Evolutionary conservation across 2,113 vertebrate genomes (phyloP).

Genomic region (Oxyura jamaicensis): DNA sequence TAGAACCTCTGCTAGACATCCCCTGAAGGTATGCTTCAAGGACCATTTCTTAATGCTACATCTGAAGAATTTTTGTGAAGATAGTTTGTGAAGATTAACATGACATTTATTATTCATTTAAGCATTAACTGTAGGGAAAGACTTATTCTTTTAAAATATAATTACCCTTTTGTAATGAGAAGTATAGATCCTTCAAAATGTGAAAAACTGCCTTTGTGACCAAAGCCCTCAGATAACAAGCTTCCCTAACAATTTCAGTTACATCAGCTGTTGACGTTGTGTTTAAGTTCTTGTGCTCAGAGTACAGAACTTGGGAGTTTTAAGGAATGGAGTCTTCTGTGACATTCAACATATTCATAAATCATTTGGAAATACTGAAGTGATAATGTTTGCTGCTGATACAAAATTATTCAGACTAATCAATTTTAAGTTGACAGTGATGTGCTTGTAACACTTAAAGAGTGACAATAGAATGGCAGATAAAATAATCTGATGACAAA

Average conservation of each 20-base stretch:
- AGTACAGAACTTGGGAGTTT: neutral
- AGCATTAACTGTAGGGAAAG: neutral
- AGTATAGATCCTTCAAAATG: neutral
- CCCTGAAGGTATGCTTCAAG: neutral
- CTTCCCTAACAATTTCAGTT: neutral
- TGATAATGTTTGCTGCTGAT: neutral
- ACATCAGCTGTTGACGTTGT: neutral
- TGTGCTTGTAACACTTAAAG: neutral
- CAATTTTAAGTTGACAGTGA: neutral
- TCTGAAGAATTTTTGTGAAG: too few species aligned
- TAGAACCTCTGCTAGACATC: neutral
- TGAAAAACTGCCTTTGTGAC: neutral
- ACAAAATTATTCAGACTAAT: neutral
- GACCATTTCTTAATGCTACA: neutral
- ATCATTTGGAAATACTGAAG: neutral
- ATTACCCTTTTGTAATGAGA: neutral
- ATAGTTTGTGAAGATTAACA: neutral
- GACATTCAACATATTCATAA: neutral
- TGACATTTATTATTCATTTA: slow-evolving; percentile 35
- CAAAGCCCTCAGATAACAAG: neutral
- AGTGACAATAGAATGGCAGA: neutral
- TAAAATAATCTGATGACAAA: neutral
- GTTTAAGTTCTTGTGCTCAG: neutral
- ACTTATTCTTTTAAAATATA: neutral
- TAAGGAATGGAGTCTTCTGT: neutral